Percentiles rank a stretch among this genome's conserved stretches.
These are phyloP conservation scores for Garra rufa DNA, from an alignment of 2,113 vertebrate genomes.

Conservation along the genomic window DNA sequence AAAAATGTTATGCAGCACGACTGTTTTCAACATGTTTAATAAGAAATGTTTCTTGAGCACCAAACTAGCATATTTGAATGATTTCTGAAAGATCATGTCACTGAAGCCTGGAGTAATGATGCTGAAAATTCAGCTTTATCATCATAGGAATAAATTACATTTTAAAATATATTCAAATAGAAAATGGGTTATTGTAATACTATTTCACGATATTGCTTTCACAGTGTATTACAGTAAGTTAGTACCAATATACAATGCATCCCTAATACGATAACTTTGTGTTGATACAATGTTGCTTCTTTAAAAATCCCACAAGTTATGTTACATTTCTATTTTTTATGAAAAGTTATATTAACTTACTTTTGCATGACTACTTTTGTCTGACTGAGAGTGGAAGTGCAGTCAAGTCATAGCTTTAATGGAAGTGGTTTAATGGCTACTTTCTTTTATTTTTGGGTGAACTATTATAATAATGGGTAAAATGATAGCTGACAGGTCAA, in stretches of 20 bases:
- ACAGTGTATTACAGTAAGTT: background rate
- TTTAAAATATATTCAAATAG: background rate
- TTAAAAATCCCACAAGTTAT: background rate
- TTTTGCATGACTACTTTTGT: background rate
- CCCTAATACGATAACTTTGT: background rate
- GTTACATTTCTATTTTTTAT: background rate
- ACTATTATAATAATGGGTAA: slow-evolving; percentile 8
- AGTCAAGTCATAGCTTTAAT: background rate
- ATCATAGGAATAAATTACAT: no score
- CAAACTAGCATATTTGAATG: background rate
- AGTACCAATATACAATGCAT: background rate
- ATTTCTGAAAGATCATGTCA: background rate
- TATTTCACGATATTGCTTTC: background rate
- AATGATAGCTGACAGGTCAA: background rate
- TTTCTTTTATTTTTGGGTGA: background rate
- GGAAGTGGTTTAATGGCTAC: background rate
- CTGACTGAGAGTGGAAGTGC: background rate
- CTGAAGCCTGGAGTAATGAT: no score
- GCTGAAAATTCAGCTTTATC: no score
- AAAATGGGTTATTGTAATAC: background rate
- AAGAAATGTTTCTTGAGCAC: background rate
- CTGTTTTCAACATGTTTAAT: background rate
- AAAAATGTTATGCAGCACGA: background rate
- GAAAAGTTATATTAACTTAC: background rate
- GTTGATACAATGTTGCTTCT: background rate